A percentile compares a stretch with the other conserved stretches of the same genome.
Evolutionary conservation across 1,140 invertebrate species (phyloP).

Genomic region (Drosophila kohkoa): DNA sequence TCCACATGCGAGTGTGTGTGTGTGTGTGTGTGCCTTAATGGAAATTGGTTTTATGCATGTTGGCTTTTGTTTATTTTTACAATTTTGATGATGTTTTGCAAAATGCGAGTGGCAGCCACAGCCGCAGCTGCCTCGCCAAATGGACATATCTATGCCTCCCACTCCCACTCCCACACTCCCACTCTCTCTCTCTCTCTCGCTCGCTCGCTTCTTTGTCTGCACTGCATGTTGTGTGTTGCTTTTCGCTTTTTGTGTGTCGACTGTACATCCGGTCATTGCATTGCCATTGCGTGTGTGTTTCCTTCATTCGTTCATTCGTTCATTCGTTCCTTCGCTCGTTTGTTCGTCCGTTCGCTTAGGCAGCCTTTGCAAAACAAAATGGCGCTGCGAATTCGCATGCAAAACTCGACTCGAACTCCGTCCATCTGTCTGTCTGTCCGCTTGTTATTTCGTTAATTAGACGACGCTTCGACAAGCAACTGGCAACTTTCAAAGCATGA

Average conservation of each 20-base stretch:
- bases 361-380: constrained; percentile 34
- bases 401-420: neutral
- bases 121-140: constrained; percentile 48
- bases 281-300: constrained; percentile 33
- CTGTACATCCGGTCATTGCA: constrained; percentile 58
- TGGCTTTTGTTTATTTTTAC: constrained; percentile 83
- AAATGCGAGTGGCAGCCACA: constrained; percentile 74
- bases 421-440: no score
- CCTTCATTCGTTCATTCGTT: neutral
- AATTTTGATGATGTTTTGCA: constrained; percentile 83
- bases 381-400: constrained; percentile 13
- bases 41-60: constrained; percentile 84
- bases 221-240: constrained; percentile 35
- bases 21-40: constrained; percentile 66
- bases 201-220: neutral
- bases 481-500: no score
- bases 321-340: no score
- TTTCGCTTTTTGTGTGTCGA: constrained; percentile 36
- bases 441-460: no score
- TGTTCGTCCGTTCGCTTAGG: neutral
- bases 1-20: constrained; percentile 24
- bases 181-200: neutral
- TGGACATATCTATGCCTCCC: constrained; percentile 27
- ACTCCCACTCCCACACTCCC: neutral
- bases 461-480: no score